Conservation (phyloP, 1,140 invertebrate species). For the Tachypleus tridentatus region DNA sequence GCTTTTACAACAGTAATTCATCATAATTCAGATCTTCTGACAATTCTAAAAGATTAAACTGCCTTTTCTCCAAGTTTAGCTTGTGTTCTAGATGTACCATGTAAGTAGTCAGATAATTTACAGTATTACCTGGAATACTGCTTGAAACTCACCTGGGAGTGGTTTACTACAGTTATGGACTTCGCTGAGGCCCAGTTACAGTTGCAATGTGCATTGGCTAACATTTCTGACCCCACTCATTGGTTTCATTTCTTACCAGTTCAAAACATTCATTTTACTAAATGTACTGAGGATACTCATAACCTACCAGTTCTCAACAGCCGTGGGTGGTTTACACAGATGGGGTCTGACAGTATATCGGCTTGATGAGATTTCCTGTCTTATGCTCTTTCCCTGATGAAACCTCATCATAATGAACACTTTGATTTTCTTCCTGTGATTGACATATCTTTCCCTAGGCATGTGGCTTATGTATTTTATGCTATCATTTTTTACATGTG, state of each 20-base stretch:
- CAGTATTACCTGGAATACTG: conserved; percentile 70
- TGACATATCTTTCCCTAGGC: conserved; percentile 84
- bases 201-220: conserved; percentile 83
- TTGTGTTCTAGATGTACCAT: conserved; percentile 42
- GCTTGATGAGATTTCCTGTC: conserved; percentile 85
- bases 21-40: conserved; percentile 82
- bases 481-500: conserved; percentile 91
- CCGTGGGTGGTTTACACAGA: conserved; percentile 25
- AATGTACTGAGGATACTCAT: neutral
- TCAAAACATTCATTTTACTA: conserved; percentile 1
- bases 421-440: conserved; percentile 85
- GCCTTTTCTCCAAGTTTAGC: conserved; percentile 48
- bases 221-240: conserved; percentile 41
- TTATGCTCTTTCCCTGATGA: conserved; percentile 90
- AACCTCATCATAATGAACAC: conserved; percentile 90
- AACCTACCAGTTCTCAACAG: conserved; percentile 22
- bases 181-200: conserved; percentile 92
- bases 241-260: conserved; percentile 37
- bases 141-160: conserved; percentile 91
- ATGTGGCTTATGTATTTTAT: conserved; percentile 94
- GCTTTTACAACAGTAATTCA: conserved; percentile 87
- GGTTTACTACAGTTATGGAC: conserved; percentile 95
- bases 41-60: conserved; percentile 51
- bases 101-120: conserved; percentile 54
- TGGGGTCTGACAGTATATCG: conserved; percentile 38